phyloP scores from a whole-genome alignment of 2,797 vertebrate genomes.

The Tokudaia tokunoshimensis region DNA sequence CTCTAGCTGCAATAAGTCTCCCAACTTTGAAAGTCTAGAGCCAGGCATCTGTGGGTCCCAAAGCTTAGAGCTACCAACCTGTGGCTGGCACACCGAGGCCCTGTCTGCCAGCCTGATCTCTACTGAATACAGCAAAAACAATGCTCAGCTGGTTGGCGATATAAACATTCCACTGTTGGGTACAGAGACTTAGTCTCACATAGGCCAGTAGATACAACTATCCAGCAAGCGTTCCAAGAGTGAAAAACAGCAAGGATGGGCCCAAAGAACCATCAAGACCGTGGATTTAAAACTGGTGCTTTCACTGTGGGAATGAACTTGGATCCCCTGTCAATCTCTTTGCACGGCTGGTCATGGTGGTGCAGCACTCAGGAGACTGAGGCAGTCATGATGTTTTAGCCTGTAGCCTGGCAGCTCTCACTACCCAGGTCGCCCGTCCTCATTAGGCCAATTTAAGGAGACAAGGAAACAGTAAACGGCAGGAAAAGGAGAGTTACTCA shows the following conservation, averaged over 20 bases:
- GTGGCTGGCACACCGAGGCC: neutral
- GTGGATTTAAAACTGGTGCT: neutral
- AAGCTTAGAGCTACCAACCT: neutral
- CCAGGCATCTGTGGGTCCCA: neutral
- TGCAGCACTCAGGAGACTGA: neutral
- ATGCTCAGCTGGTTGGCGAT: neutral
- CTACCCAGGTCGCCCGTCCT: neutral
- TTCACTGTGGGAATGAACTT: conserved; percentile 24
- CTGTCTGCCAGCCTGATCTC: neutral
- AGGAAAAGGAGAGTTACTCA: neutral
- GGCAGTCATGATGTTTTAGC: neutral
- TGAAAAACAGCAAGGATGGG: neutral
- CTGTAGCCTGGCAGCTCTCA: neutral
- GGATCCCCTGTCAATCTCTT: neutral
- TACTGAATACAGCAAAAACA: neutral
- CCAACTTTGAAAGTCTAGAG: neutral
- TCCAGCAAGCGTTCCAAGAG: neutral
- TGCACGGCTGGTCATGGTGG: neutral
- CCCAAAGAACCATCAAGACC: neutral
- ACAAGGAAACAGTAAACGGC: neutral
- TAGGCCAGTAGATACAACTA: neutral
- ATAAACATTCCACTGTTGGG: neutral
- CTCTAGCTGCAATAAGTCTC: neutral
- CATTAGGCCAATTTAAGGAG: neutral
- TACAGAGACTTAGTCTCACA: neutral